Evolutionary conservation across 2,888 invertebrate species (phyloP).

Genomic region (Idaea straminata): DNA sequence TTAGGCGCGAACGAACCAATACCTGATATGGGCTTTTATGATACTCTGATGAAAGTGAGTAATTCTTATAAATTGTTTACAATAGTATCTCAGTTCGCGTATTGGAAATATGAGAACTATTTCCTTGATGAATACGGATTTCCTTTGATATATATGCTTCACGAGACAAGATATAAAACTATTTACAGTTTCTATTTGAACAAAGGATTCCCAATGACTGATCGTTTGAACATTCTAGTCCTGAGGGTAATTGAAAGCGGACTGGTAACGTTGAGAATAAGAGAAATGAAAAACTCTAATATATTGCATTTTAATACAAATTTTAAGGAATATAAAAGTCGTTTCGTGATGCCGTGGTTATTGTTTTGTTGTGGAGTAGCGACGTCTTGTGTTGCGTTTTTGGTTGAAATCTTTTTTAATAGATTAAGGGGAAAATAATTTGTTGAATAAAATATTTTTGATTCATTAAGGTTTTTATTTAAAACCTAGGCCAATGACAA

Average conservation of each 20-base stretch:
- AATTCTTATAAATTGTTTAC: conserved; percentile 37
- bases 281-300: neutral
- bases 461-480: neutral
- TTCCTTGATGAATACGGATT: conserved; percentile 37
- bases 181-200: conserved; percentile 46
- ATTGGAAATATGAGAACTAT: conserved; percentile 32
- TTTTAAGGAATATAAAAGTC: neutral
- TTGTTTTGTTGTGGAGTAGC: neutral
- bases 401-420: neutral
- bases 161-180: conserved; percentile 36
- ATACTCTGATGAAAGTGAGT: conserved; percentile 29
- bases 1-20: conserved; percentile 2
- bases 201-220: conserved; percentile 50
- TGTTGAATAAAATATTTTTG: neutral
- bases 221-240: conserved; percentile 27
- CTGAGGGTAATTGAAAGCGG: conserved; percentile 45
- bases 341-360: neutral
- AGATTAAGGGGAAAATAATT: neutral
- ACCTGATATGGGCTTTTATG: conserved; percentile 25
- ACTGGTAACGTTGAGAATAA: conserved; percentile 21
- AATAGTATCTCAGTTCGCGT: conserved; percentile 32
- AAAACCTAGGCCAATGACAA: neutral
- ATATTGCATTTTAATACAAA: neutral
- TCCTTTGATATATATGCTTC: conserved; percentile 26
- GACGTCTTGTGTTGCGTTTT: neutral